phyloP scores from a whole-genome alignment of 92 coral and sea anemone species.

The Zoanthus sansibaricus region DNA sequence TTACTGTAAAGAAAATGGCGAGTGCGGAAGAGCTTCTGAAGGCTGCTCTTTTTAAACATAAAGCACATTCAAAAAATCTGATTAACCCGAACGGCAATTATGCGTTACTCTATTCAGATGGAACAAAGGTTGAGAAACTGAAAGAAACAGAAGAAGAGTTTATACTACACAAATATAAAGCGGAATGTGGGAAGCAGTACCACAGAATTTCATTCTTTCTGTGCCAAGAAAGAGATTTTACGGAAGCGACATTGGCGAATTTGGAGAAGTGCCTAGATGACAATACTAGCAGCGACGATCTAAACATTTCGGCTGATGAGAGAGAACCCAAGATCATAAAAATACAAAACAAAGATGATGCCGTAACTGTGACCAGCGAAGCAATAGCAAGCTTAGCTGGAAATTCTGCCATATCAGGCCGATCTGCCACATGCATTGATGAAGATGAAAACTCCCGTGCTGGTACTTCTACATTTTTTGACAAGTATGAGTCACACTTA shows the following conservation, averaged over 20 bases:
- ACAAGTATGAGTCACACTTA: conserved; percentile 26
- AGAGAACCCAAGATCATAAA: conserved; percentile 18
- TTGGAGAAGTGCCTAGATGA: conserved; percentile 6
- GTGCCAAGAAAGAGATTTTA: neutral
- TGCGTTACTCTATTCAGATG: conserved; percentile 45
- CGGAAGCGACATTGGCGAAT: neutral
- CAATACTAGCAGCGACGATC: conserved; percentile 5
- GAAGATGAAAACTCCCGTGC: conserved; percentile 12
- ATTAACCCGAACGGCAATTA: conserved; percentile 42
- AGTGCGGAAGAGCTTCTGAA: no score
- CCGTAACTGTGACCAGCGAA: conserved; percentile 6
- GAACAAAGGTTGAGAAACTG: conserved; percentile 54
- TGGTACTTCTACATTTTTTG: conserved; percentile 21
- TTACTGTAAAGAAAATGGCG: no score
- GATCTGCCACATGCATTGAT: conserved; percentile 8
- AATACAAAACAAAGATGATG: neutral
- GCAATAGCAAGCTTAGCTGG: conserved; percentile 7
- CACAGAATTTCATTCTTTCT: conserved; percentile 37
- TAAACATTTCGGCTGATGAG: conserved; percentile 5
- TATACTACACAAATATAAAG: conserved; percentile 50
- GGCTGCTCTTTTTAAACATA: conserved; percentile 26
- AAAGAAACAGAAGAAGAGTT: conserved; percentile 52
- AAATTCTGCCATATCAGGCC: neutral
- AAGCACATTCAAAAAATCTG: conserved; percentile 52
- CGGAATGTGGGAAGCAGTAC: conserved; percentile 55